Conservation (phyloP, 2,113 vertebrate species). For the Chloroceryle aenea region DNA sequence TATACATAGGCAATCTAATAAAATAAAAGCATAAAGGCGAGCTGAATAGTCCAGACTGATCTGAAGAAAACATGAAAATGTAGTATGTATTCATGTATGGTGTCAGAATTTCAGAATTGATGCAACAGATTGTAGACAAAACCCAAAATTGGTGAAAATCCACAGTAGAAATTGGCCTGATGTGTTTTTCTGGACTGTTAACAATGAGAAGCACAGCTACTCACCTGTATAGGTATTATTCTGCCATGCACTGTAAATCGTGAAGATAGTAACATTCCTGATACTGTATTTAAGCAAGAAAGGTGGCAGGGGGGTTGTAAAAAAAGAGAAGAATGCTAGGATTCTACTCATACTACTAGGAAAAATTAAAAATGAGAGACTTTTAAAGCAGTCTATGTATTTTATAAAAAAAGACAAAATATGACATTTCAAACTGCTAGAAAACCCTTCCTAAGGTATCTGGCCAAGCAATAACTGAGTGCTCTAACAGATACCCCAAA, state of each 20-base stretch:
- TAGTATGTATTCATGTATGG: not conserved
- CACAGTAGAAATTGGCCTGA: not conserved
- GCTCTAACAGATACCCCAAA: conserved; percentile 57
- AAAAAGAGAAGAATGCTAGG: not conserved
- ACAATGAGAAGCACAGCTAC: not conserved
- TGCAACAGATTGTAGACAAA: not conserved
- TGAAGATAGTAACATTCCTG: not conserved
- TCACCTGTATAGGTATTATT: not conserved
- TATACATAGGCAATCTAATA: not conserved
- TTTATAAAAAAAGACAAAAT: not conserved
- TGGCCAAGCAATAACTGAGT: conserved; percentile 55
- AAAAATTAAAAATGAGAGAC: not conserved
- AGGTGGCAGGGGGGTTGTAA: too few species aligned
- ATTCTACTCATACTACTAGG: not conserved
- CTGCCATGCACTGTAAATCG: not conserved
- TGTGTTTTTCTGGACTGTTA: not conserved
- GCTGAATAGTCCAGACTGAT: not conserved
- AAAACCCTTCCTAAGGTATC: conserved; percentile 41
- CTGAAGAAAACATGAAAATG: not conserved
- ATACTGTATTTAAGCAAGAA: not conserved
- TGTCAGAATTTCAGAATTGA: not conserved
- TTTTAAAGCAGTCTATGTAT: not conserved
- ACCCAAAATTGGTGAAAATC: not conserved
- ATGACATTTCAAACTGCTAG: conserved; percentile 28
- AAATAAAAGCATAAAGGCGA: not conserved